phyloP scores from a whole-genome alignment of 2,113 vertebrate genomes.

The Pardalotus punctatus region DNA sequence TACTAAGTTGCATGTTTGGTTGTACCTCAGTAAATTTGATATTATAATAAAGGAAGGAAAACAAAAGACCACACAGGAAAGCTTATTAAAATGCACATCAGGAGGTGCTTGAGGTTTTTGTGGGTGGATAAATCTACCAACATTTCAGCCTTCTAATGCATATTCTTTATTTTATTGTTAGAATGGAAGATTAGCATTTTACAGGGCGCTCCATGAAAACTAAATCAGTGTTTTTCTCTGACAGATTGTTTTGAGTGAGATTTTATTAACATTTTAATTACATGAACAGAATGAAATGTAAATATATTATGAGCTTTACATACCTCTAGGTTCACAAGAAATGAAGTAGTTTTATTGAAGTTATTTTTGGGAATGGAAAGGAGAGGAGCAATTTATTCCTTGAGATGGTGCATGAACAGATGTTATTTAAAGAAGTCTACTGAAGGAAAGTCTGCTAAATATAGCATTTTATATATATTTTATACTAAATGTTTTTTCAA shows the following conservation, averaged over 20 bases:
- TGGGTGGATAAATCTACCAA: slow-evolving; percentile 1
- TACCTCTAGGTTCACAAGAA: neutral
- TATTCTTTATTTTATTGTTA: slow-evolving; percentile 7
- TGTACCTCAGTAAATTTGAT: neutral
- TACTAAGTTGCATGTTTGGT: neutral
- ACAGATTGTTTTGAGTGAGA: slow-evolving; percentile 18
- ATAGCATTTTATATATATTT: neutral
- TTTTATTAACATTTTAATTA: slow-evolving; percentile 56
- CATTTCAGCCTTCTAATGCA: neutral
- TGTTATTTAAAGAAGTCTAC: neutral
- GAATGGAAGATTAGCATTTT: slow-evolving; percentile 3
- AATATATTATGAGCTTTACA: neutral
- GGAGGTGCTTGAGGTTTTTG: neutral
- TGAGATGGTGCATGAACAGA: neutral
- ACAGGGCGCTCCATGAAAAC: neutral
- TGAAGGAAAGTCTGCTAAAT: neutral
- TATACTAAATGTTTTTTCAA: neutral
- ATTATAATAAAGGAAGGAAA: neutral
- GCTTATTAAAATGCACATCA: neutral
- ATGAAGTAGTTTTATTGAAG: neutral
- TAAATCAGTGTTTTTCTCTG: slow-evolving; percentile 30
- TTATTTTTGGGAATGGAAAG: neutral
- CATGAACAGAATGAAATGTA: neutral
- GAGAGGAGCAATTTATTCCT: neutral
- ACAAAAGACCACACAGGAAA: neutral